Percentiles rank a stretch among this genome's conserved stretches.
Evolutionary conservation across 64 coral and sea anemone species (phyloP).

Genomic region (Pocillopora verrucosa): DNA sequence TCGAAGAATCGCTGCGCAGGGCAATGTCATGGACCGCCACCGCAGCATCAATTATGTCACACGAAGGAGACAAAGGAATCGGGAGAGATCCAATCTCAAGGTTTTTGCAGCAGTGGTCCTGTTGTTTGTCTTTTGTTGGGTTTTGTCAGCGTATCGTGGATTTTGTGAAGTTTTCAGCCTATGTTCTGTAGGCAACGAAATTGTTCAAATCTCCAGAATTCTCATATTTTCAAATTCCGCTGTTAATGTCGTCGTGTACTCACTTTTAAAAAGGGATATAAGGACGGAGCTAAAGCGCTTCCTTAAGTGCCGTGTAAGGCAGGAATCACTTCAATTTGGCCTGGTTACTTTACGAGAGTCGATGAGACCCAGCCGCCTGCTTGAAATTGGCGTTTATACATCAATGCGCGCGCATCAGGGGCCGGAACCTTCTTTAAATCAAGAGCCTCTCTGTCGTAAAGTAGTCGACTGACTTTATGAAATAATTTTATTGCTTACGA

Average conservation of each 20-base stretch:
- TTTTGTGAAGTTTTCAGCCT: conserved; percentile 7
- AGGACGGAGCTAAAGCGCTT: conserved; percentile 10
- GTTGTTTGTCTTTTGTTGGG: conserved; percentile 80
- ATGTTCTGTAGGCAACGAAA: not conserved
- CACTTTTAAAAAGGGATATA: conserved; percentile 46
- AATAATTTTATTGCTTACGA: too few relatives aligned
- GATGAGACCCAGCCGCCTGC: too few relatives aligned
- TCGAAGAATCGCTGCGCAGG: not conserved
- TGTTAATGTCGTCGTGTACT: conserved; percentile 45
- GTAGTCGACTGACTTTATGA: too few relatives aligned
- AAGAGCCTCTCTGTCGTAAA: not conserved
- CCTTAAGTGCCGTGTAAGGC: not conserved
- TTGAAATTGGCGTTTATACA: not conserved
- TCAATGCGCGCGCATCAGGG: not conserved
- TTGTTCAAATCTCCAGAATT: conserved; percentile 29
- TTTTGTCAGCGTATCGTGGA: conserved; percentile 67
- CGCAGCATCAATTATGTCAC: not conserved
- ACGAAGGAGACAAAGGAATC: conserved; percentile 4
- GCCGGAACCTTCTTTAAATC: not conserved
- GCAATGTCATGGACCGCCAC: not conserved
- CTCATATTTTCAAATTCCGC: conserved; percentile 33
- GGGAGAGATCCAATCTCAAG: conserved; percentile 54
- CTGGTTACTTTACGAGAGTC: not conserved
- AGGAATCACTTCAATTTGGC: not conserved
- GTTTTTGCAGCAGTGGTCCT: conserved; percentile 70